Evolutionary conservation across 1,140 invertebrate species (phyloP), one percentile per base, ranked within the genome.

Genomic region (Apis cerana): DNA sequence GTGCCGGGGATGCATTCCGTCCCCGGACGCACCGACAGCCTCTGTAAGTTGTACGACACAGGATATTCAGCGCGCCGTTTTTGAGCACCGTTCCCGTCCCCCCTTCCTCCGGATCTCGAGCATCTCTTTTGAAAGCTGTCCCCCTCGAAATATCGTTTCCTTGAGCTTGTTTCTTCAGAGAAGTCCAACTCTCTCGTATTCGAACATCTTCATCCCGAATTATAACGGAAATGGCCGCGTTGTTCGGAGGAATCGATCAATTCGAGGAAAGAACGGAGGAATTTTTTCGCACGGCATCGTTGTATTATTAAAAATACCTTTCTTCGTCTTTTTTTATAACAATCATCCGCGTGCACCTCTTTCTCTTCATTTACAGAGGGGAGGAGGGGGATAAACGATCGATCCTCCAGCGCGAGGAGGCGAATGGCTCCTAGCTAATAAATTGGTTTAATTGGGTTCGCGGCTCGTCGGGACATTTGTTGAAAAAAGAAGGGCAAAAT

Each of bases 41-140:
- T 98, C 81, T 97, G 97, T 95, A 98, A 98, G 94, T 95, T 98
- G 82, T 98, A 98, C 93, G 97, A 98, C 91, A 95, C 96, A 89
- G 96, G 96, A 89, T 97, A 97, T 93, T 96, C 96, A 90, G 84
- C 76, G 64, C 96, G 97, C 93, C 96, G 97, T 93, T 97, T 97
- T 94, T 98, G 96, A 96, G 91, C 58, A 62, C 70, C 64, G 72
- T 68, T 69, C 61, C 80, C 70, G 77, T 80, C 83, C 79, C 72
- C 79, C 71, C 70, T 62, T 43, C 80, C 27, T 75, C 70, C 70
- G 33, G 61, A 77, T 56, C 61, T 64, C 59, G 52, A 59, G 52
- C 27, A 27, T 27, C 33, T 33, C 27, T 27, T 27, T 27, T 1
- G 27, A 27, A 27, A 27, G 1, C 27, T 27, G n/a, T n/a, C n/a